Evolutionary conservation across 1,140 invertebrate genomes (phyloP).

Genomic region (Paraescarpia echinospica): DNA sequence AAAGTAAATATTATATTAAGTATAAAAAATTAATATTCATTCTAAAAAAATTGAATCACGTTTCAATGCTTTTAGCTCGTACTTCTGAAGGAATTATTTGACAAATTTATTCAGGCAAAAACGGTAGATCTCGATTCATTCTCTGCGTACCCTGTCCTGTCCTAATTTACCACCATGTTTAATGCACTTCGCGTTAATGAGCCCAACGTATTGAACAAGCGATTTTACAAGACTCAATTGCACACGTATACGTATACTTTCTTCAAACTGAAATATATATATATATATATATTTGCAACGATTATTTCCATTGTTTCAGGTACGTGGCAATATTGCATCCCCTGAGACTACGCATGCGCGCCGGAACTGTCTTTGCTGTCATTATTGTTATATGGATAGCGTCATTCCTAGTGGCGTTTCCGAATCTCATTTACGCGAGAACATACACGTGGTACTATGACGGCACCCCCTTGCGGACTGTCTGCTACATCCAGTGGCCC

Average conservation of each 20-base stretch:
- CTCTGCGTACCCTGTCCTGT: not conserved
- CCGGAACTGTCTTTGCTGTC: slow-evolving; percentile 73
- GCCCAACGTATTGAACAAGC: not conserved
- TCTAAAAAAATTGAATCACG: too few relatives aligned
- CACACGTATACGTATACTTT: not conserved
- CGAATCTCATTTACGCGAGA: slow-evolving; percentile 80
- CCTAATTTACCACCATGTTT: not conserved
- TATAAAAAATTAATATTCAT: too few relatives aligned
- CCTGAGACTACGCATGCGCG: slow-evolving; percentile 79
- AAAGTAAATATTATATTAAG: too few relatives aligned
- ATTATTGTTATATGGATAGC: slow-evolving; percentile 80
- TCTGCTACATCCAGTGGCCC: slow-evolving; percentile 80
- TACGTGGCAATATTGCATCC: slow-evolving; percentile 91
- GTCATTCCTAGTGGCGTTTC: slow-evolving; percentile 75
- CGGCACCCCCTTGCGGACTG: slow-evolving; percentile 61
- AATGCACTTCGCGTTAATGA: not conserved
- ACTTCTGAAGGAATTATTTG: too few relatives aligned
- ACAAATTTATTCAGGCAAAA: too few relatives aligned
- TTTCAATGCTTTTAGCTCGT: not conserved
- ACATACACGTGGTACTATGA: slow-evolving; percentile 68
- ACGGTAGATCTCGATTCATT: not conserved
- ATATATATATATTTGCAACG: not conserved
- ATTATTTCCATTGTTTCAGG: slow-evolving; percentile 60
- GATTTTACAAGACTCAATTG: not conserved
- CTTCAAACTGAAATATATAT: not conserved